phyloP scores from a whole-genome alignment of 2,113 vertebrate genomes.

The Micronycteris hirsuta region DNA sequence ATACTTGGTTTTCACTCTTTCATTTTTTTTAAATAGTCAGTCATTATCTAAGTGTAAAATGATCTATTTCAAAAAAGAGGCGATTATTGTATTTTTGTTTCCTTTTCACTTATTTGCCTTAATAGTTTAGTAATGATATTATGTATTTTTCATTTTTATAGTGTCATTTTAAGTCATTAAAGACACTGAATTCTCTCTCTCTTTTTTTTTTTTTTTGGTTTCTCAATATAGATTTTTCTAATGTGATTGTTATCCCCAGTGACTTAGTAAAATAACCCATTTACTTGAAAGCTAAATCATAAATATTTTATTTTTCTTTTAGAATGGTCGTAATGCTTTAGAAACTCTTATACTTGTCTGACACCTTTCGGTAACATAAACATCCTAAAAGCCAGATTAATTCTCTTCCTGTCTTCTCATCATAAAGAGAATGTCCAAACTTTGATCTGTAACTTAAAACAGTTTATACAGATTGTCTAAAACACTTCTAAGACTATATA shows the following conservation, averaged over 20 bases:
- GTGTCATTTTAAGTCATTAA: background rate
- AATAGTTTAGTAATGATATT: background rate
- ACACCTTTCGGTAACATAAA: slow-evolving; percentile 49
- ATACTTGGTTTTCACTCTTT: background rate
- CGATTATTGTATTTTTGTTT: background rate
- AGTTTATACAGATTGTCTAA: slow-evolving; percentile 33
- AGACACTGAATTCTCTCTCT: background rate
- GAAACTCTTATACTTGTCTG: slow-evolving; percentile 14
- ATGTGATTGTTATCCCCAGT: background rate
- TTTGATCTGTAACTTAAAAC: slow-evolving; percentile 45
- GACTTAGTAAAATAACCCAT: background rate
- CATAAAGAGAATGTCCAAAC: background rate
- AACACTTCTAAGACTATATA: slow-evolving; percentile 27
- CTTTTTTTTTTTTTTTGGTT: background rate
- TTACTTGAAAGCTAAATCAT: slow-evolving; percentile 12
- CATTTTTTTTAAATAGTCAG: background rate
- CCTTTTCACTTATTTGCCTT: background rate
- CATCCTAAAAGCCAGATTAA: slow-evolving; percentile 28
- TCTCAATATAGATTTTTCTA: slow-evolving; percentile 34
- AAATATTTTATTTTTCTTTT: slow-evolving; percentile 34
- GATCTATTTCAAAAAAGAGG: background rate
- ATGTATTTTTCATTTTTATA: background rate
- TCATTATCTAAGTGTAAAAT: background rate
- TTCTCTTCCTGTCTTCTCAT: slow-evolving; percentile 52
- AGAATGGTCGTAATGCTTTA: background rate